Conservation (phyloP, 2,797 vertebrate species). For the Dryobates pubescens region DNA sequence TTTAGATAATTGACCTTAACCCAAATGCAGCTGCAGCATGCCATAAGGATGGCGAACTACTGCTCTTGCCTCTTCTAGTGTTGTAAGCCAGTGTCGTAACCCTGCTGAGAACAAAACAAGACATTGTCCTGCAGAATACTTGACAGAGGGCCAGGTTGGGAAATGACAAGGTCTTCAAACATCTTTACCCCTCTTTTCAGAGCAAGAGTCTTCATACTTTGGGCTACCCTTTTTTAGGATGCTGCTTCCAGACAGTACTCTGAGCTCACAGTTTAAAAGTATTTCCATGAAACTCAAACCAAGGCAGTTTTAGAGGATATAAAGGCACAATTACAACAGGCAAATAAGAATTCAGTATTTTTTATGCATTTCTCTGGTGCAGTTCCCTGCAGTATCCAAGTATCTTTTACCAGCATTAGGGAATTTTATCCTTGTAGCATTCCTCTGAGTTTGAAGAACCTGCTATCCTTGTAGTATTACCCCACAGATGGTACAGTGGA, state of each 20-base stretch:
- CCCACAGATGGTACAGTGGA: neutral
- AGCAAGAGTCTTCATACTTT: neutral
- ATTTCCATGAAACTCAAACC: conserved; percentile 51
- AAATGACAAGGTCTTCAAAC: neutral
- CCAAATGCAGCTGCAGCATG: neutral
- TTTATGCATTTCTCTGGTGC: conserved; percentile 9
- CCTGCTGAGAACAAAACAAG: neutral
- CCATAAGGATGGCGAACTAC: neutral
- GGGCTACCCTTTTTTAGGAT: neutral
- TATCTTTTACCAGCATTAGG: neutral
- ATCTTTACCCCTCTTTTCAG: neutral
- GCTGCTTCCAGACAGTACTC: neutral
- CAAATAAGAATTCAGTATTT: conserved; percentile 1
- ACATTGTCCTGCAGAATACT: neutral
- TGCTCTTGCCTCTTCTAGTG: neutral
- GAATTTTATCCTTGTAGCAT: neutral
- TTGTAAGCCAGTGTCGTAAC: neutral
- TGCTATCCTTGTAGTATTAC: neutral
- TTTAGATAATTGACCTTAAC: neutral
- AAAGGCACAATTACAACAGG: conserved; percentile 56
- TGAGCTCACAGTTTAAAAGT: neutral
- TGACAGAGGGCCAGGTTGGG: neutral
- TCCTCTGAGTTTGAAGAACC: neutral
- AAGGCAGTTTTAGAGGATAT: conserved; percentile 60
- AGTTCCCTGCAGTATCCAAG: conserved; percentile 1